Conservation (phyloP, 1,140 invertebrate species). For the Zaprionus nigranus region DNA sequence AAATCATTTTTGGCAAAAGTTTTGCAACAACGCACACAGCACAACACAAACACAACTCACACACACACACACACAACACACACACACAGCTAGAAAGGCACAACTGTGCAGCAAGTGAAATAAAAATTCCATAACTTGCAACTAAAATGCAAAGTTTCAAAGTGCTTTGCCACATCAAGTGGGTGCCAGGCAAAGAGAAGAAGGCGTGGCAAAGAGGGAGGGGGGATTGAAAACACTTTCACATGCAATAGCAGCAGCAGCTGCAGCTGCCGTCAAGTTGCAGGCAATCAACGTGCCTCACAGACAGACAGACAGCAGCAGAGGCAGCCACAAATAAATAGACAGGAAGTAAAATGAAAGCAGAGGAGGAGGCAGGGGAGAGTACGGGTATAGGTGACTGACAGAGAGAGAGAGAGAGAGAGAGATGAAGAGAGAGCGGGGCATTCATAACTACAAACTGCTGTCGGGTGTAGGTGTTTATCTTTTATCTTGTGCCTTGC, state of each 20-base stretch:
- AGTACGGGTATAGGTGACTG: not conserved
- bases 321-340: constrained; percentile 27
- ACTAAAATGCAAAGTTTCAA: constrained; percentile 64
- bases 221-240: constrained; percentile 42
- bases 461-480: constrained; percentile 22
- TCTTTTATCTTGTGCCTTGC: constrained; percentile 24
- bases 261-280: constrained; percentile 30
- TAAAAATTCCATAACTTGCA: constrained; percentile 60
- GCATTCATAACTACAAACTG: constrained; percentile 18
- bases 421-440: not conserved
- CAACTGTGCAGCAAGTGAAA: constrained; percentile 15
- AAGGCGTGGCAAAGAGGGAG: not conserved
- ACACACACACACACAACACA: constrained; percentile 13
- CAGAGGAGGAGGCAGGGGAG: not conserved
- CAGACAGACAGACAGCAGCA: constrained; percentile 30
- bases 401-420: not conserved
- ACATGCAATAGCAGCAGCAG: constrained; percentile 27
- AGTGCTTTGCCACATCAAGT: constrained; percentile 41
- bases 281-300: constrained; percentile 51
- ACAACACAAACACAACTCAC: not conserved
- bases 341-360: constrained; percentile 25
- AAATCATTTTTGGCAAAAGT: constrained; percentile 51
- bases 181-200: not conserved
- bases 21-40: not conserved
- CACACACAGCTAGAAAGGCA: constrained; percentile 23